Conservation (phyloP, 2,113 vertebrate genomes). For the human region DNA sequence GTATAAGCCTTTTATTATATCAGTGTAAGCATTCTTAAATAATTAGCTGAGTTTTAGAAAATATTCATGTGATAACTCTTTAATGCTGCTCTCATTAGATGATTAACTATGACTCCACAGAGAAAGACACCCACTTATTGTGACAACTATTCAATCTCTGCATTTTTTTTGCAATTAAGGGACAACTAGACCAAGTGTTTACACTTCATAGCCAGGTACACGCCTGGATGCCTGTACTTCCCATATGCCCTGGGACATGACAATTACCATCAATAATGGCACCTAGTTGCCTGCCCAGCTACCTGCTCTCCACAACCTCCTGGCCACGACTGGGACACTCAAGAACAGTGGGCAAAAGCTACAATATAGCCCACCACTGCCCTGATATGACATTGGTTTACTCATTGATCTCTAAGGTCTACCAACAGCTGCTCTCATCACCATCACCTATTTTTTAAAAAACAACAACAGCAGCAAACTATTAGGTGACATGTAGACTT, state of each 20-base stretch:
- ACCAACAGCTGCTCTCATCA: background rate
- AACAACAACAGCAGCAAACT: background rate
- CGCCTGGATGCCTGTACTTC: background rate
- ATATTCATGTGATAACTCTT: background rate
- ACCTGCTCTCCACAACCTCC: fast-evolving
- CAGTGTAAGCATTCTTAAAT: background rate
- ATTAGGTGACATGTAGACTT: background rate
- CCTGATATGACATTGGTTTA: background rate
- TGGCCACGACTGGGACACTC: background rate
- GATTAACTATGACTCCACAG: background rate
- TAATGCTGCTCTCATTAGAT: background rate
- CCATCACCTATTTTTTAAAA: background rate
- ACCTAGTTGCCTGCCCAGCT: background rate
- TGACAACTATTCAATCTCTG: background rate
- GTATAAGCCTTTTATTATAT: background rate
- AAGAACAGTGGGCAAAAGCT: background rate
- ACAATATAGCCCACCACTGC: fast-evolving
- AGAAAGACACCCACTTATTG: background rate
- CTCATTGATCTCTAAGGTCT: background rate
- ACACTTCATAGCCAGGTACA: background rate
- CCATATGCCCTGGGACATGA: background rate
- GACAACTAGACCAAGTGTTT: background rate
- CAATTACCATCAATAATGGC: background rate
- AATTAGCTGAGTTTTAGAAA: background rate
- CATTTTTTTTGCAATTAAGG: background rate